These are phyloP conservation scores for Notoglanidium macrostoma DNA, from an alignment of 2,797 vertebrate species.

Conservation along the genomic window DNA sequence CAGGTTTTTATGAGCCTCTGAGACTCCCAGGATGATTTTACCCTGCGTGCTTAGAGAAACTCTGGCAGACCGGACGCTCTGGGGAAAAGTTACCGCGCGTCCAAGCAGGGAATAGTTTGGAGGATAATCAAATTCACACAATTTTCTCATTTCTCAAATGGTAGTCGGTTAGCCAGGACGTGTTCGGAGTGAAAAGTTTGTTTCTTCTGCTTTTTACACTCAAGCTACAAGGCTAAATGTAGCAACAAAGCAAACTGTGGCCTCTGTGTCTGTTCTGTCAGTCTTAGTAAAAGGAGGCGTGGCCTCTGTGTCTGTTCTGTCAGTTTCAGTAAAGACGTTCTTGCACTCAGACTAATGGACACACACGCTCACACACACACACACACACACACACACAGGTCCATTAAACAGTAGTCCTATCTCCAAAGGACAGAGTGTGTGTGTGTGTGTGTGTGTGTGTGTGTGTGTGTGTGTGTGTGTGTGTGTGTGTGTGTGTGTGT, in stretches of 20 bases:
- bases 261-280: constrained; percentile 12
- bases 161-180: not conserved
- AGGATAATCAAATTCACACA: constrained; percentile 31
- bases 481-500: not conserved
- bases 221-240: not conserved
- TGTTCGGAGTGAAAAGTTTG: not conserved
- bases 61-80: constrained; percentile 31
- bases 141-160: constrained; percentile 16
- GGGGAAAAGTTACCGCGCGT: constrained; percentile 28
- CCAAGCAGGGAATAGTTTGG: constrained; percentile 17
- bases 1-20: constrained; percentile 34
- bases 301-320: constrained; percentile 2
- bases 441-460: not conserved
- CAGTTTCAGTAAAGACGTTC: not conserved
- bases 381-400: not conserved
- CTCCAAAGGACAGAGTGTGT: not conserved
- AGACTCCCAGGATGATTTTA: constrained; percentile 30
- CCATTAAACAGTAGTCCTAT: constrained; percentile 1
- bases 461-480: not conserved
- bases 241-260: constrained; percentile 9
- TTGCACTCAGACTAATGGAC: not conserved
- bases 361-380: not conserved
- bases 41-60: constrained; percentile 27
- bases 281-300: not conserved
- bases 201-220: constrained; percentile 8